Base-by-base conservation (phyloP, 2,113 vertebrate genomes). In the Phrynosoma blainvillii region DNA sequence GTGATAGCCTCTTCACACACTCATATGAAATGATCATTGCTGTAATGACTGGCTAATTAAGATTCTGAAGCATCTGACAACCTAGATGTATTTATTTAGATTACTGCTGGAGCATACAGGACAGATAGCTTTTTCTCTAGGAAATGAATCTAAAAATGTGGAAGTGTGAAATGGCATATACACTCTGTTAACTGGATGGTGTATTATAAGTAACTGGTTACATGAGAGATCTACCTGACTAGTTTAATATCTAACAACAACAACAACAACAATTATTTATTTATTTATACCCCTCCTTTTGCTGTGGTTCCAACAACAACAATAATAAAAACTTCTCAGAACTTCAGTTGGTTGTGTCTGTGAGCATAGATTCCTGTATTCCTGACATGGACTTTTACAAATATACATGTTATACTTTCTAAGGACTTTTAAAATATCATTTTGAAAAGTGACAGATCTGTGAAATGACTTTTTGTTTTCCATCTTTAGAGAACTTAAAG, bases 401-500 rank as follows among this genome's bases (percentile, higher is more conserved):
- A 62, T 62, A 16, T 62, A 62, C 14, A 16, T 62, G 12, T 62
- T 62, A 59, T 13, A 18, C 59, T 23, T 76, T 76, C 7, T 32
- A 42, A 71, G 27, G 74, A 40, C 21, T 78, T 78, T 78, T 10
- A 47, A 52, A 52, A 21, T 0, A 66, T 32, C 5, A 5, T 74
- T 74, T 65, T 74, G 7, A 30, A 70, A 40, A 40, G 13, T 40
- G 47, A 23, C 4, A 32, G 1, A 77, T 14, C 1, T 42, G 1
- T n/a, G 1, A 82, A 90, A 66, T n/a, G 2, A 12, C 52, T 77
- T 30, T 90, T 79, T 85, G 9, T 42, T 91, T 95, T 94, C 88
- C 92, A 96, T 94, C 30, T 62, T 47, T 87, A 87, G 92, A 79
- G 36, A 84, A 86, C 40, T 40, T 74, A 36, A 76, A 73, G 70